These are phyloP conservation scores for Paracentrotus lividus DNA, from an alignment of 53 echinoderm and acorn worm species.

Conservation along the genomic window DNA sequence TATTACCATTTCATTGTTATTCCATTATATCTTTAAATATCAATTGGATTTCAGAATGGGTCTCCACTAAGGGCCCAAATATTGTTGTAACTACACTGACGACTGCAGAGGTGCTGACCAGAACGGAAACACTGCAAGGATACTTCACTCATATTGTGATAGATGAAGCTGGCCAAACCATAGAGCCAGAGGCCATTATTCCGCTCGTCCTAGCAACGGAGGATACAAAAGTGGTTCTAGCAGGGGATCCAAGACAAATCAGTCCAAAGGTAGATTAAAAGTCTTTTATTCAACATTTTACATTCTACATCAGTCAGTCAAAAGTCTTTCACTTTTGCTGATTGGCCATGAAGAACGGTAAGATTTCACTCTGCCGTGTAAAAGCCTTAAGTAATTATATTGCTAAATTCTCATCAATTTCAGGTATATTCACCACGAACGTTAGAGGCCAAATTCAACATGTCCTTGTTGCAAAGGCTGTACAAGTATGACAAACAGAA, in stretches of 20 bases:
- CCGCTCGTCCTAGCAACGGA: constrained; percentile 76
- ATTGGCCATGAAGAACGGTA: too few relatives aligned
- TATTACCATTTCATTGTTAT: not conserved
- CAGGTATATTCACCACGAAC: constrained; percentile 86
- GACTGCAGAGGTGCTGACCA: constrained; percentile 70
- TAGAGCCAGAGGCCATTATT: constrained; percentile 82
- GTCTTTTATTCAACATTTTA: not conserved
- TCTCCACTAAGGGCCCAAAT: constrained; percentile 40
- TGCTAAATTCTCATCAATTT: too few relatives aligned
- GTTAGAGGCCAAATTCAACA: constrained; percentile 78
- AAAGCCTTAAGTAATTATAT: too few relatives aligned
- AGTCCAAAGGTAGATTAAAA: constrained; percentile 77
- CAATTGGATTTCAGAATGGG: constrained; percentile 30
- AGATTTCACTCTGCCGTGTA: too few relatives aligned
- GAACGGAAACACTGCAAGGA: constrained; percentile 66
- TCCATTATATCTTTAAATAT: not conserved
- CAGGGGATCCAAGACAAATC: constrained; percentile 88
- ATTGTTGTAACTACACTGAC: constrained; percentile 86
- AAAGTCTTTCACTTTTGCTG: too few relatives aligned
- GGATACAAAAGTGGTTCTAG: constrained; percentile 77
- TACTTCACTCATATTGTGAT: constrained; percentile 88
- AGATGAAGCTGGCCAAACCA: constrained; percentile 85
- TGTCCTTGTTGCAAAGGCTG: constrained; percentile 87
- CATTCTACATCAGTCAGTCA: too few relatives aligned
- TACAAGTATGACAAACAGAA: constrained; percentile 71